A percentile compares a stretch with the other conserved stretches of the same genome.
These are phyloP conservation scores for Dorcus parallelipipedus DNA, from an alignment of 2,888 invertebrate species.

Conservation along the genomic window DNA sequence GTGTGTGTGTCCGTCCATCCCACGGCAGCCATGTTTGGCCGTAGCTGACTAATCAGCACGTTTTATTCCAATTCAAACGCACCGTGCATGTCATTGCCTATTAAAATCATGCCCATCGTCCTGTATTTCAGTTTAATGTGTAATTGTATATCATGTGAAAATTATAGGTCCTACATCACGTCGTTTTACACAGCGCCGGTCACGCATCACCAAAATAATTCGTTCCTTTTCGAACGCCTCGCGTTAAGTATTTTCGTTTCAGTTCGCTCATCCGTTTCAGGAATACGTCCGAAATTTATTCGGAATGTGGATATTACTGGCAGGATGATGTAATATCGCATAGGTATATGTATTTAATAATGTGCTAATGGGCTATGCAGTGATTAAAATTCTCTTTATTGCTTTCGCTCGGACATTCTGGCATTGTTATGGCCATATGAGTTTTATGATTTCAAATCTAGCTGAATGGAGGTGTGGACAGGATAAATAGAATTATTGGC, in stretches of 20 bases:
- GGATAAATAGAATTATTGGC: constrained; percentile 48
- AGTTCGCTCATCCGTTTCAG: not conserved
- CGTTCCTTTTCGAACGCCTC: not conserved
- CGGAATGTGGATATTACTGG: constrained; percentile 47
- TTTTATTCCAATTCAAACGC: constrained; percentile 43
- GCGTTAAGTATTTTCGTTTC: not conserved
- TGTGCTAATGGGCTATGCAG: constrained; percentile 49
- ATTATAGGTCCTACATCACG: constrained; percentile 21
- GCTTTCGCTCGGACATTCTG: constrained; percentile 38
- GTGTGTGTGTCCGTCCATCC: constrained; percentile 22
- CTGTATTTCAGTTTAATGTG: constrained; percentile 42
- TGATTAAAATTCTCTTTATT: constrained; percentile 51
- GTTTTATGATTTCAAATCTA: constrained; percentile 43
- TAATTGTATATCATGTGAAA: constrained; percentile 37
- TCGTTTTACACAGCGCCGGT: constrained; percentile 5
- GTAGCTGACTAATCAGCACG: constrained; percentile 46
- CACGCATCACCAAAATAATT: not conserved
- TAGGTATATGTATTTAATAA: constrained; percentile 46
- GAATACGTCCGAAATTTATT: constrained; percentile 40
- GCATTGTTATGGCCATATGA: constrained; percentile 41
- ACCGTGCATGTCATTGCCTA: constrained; percentile 45
- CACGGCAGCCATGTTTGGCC: constrained; percentile 38
- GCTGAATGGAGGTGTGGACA: constrained; percentile 41
- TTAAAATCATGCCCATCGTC: constrained; percentile 44
- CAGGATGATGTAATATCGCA: constrained; percentile 44